Evolutionary conservation across 2,888 invertebrate genomes (phyloP), one percentile per base, ranked within the genome.

Genomic region (Tachina lurida): DNA sequence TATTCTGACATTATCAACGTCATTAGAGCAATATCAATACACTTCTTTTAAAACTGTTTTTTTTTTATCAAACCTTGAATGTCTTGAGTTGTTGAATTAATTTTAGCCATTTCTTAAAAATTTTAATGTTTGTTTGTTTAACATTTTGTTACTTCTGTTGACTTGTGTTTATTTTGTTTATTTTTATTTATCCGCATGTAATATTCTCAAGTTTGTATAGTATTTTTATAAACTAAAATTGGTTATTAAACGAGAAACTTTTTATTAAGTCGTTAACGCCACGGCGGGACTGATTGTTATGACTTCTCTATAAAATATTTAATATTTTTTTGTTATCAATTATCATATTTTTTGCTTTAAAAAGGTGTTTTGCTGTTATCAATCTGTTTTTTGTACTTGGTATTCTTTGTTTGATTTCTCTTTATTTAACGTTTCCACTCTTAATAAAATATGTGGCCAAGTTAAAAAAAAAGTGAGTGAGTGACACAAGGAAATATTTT

Each of bases 241-340:
- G 7, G 15, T 13, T 58, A 22, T 31, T 8, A 49, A 47, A 45
- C 31, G n/a, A 49, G 15, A 49, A 22, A 12, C 31, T 47, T 49
- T 15, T 73, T 71, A 49, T 49, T 58, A n/a, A 56, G 58, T 65
- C 78, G 79, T 85, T 82, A 73, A 63, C 84, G 71, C 45, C 63
- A 77, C 77, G 81, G 84, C 62, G 84, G 68, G 77, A 81, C 67
- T 86, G 71, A 76, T 73, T 78, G 56, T 68, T 84, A 75, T 80
- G 79, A 60, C 62, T 84, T 54, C 58, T 63, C 77, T 84, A 68
- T 68, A 74, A 81, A 74, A 71, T 84, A 83, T 84, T 77, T 79
- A 77, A 79, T 86, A 81, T 52, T 77, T 76, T 56, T 41, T 78
- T 71, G 58, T 84, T 77, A 80, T 77, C 76, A 71, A 67, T 83